These are phyloP conservation scores for Burhinus oedicnemus DNA, from an alignment of 2,113 vertebrate genomes.

Conservation along the genomic window DNA sequence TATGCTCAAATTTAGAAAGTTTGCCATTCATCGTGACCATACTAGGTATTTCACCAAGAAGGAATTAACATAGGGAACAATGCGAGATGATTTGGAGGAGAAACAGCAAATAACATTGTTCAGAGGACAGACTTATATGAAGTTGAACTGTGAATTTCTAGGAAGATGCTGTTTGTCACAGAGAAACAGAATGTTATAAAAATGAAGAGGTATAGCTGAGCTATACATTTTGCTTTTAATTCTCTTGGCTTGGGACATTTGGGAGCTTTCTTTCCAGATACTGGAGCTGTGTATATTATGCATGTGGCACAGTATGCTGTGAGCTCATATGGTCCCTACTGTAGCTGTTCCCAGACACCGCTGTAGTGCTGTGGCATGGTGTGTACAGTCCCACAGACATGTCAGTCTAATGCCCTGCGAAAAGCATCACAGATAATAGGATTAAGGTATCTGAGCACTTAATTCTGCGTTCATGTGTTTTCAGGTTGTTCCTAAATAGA, in stretches of 20 bases:
- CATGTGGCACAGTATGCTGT: not conserved
- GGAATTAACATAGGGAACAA: slow-evolving; percentile 2
- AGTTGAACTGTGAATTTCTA: not conserved
- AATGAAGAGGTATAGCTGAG: not conserved
- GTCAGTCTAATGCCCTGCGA: not conserved
- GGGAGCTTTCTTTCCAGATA: not conserved
- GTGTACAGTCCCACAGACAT: not conserved
- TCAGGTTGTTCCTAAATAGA: slow-evolving; percentile 5
- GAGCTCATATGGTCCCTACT: not conserved
- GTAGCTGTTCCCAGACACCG: not conserved
- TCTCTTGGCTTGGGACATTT: not conserved
- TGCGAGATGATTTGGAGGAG: not conserved
- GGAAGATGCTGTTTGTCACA: not conserved
- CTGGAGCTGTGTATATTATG: not conserved
- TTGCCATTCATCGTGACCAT: not conserved
- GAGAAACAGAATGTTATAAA: not conserved
- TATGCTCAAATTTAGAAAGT: not conserved
- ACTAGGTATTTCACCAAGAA: slow-evolving; percentile 20
- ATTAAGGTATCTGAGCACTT: slow-evolving; percentile 6
- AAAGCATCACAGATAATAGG: not conserved
- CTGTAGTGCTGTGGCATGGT: not conserved
- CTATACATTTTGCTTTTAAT: not conserved
- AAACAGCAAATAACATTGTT: not conserved
- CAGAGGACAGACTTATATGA: not conserved
- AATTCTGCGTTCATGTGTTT: not conserved